phyloP scores from a whole-genome alignment of 2,113 vertebrate species.

The Cephalophus harveyi region DNA sequence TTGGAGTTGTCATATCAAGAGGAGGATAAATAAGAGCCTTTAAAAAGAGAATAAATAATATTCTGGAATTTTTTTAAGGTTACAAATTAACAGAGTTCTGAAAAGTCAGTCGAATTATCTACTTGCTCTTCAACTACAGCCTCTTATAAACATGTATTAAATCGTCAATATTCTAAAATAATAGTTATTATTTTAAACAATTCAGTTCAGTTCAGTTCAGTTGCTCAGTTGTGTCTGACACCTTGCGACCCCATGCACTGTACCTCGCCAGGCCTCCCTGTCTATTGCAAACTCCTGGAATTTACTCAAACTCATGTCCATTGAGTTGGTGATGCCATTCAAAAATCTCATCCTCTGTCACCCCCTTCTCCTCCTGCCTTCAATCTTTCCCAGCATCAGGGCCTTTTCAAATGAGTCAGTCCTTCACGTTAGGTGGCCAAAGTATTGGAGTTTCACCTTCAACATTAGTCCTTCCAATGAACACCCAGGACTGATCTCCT shows the following conservation, averaged over 20 bases:
- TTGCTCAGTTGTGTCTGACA: neutral
- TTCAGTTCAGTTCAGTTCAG: neutral
- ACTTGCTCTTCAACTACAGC: neutral
- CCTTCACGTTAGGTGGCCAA: neutral
- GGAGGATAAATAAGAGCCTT: neutral
- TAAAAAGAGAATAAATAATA: conserved; percentile 23
- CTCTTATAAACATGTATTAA: neutral
- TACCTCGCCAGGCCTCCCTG: neutral
- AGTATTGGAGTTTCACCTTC: neutral
- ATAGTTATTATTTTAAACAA: neutral
- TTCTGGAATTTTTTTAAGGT: neutral
- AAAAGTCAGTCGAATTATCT: neutral
- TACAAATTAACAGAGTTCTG: neutral
- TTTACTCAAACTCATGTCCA: neutral
- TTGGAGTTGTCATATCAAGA: neutral
- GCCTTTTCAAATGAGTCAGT: neutral
- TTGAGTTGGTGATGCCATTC: neutral
- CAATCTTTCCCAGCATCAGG: neutral
- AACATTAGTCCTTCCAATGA: neutral
- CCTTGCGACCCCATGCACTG: neutral
- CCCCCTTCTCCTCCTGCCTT: neutral
- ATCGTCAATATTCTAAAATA: neutral
- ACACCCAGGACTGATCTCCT: neutral
- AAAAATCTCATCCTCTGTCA: neutral
- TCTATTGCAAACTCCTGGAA: neutral